phyloP scores from a whole-genome alignment of 1,140 invertebrate genomes.

The Musca vetustissima region DNA sequence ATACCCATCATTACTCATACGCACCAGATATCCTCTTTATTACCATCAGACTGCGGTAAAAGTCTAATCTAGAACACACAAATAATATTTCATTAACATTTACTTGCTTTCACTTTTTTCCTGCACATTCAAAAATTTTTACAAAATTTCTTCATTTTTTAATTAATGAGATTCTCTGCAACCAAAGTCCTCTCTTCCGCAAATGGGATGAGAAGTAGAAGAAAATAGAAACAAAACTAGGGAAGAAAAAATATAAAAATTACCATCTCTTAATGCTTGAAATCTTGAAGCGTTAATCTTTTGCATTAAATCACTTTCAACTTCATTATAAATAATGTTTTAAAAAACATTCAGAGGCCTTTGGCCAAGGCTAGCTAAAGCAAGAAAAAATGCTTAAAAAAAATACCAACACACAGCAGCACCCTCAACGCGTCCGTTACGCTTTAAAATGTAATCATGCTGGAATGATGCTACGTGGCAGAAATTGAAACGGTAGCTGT shows the following conservation, averaged over 20 bases:
- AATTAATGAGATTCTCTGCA: background rate
- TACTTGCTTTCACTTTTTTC: background rate
- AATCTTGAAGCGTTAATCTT: constrained; percentile 15
- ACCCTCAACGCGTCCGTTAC: too few species aligned
- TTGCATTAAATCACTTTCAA: constrained; percentile 6
- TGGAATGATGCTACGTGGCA: too few species aligned
- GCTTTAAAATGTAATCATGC: too few species aligned
- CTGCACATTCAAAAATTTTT: constrained; percentile 14
- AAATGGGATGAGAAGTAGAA: background rate
- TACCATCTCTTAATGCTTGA: constrained; percentile 14
- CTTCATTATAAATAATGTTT: constrained; percentile 14
- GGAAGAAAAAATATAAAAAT: background rate
- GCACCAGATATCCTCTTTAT: too few species aligned
- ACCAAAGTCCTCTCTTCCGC: background rate
- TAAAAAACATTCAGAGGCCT: background rate
- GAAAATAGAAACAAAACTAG: background rate
- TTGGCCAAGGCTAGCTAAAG: too few species aligned
- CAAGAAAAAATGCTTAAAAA: too few species aligned
- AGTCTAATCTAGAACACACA: too few species aligned
- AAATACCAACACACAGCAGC: too few species aligned
- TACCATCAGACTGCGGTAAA: too few species aligned
- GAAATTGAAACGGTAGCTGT: too few species aligned
- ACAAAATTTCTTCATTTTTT: background rate
- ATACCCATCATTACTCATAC: too few species aligned
- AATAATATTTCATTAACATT: too few species aligned